Evolutionary conservation across 2,113 vertebrate genomes (phyloP).

Genomic region (Arenaria interpres): DNA sequence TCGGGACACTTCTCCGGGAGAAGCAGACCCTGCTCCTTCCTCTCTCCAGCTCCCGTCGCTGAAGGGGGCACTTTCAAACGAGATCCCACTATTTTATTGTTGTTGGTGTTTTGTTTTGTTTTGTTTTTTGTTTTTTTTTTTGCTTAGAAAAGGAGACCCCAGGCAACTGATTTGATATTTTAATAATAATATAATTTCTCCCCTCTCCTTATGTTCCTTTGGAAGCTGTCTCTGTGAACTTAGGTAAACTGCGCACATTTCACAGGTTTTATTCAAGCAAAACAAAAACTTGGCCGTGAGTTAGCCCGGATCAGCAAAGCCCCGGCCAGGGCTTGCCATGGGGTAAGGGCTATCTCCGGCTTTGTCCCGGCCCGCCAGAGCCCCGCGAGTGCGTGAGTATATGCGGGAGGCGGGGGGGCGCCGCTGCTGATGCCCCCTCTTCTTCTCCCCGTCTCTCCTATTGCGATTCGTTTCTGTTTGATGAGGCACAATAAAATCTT

Average conservation of each 20-base stretch:
- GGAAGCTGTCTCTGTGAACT: not conserved
- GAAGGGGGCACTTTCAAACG: not conserved
- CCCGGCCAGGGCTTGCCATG: not conserved
- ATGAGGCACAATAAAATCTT: conserved; percentile 26
- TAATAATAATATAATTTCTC: not conserved
- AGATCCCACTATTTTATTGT: not conserved
- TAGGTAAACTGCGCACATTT: not conserved
- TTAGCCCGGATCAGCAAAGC: not conserved
- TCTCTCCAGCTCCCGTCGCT: not conserved
- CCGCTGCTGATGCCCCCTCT: not conserved
- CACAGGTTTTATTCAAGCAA: not conserved
- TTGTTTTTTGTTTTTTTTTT: not conserved
- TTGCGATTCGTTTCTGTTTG: not conserved
- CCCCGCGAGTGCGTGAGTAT: rapidly evolving
- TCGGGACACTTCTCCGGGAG: not conserved
- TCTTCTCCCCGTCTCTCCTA: not conserved
- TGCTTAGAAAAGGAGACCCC: not conserved
- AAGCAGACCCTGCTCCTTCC: too few relatives aligned
- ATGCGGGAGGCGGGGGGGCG: not conserved
- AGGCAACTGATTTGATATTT: too few relatives aligned
- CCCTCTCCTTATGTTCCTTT: not conserved
- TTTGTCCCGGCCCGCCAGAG: not conserved
- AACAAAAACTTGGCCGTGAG: not conserved
- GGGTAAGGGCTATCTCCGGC: not conserved
- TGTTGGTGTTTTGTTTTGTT: too few relatives aligned